Base-by-base conservation (phyloP, 2,888 invertebrate genomes). In the Herminia tarsipennalis region DNA sequence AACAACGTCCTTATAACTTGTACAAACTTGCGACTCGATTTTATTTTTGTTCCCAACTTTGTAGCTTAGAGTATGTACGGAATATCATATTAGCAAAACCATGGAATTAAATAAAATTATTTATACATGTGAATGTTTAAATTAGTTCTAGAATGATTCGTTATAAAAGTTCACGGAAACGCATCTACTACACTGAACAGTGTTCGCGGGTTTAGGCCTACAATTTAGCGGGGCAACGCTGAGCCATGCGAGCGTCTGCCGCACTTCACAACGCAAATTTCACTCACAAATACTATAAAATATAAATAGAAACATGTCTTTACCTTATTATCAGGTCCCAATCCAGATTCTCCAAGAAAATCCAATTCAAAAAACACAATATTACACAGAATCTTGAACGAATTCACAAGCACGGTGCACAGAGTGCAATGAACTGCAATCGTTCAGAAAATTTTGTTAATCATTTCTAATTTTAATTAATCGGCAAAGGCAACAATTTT, bases 271-370 rank as follows among this genome's bases (percentile, higher is more conserved):
- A 73, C 71, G 40, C 27, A 16, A 17, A 59, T 56, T 56, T 59
- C 30, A 20, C 25, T 32, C 32, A 39, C 9, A 44, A 57, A 57
- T 37, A n/a, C 12, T 25, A 10, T 5, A 5, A 20, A 58, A 34
- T 54, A 35, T 2, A 0, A 18, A 30, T 20, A 51, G 63, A 69
- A 68, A 61, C 32, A 41, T 14, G 51, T 45, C 39, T 61, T 66
- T 77, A 90, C 90, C 90, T 90, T 78, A 75, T 66, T 50, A 70
- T 59, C 83, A 76, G 78, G 52, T 63, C 61, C 67, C 62, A 83
- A 78, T 84, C 77, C 81, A 77, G 76, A 73, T 81, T 66, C 73
- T 78, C 67, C 65, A 58, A 65, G 61, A 57, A 81, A 86, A 88
- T 88, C 86, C 88, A 86, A 83, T 65, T 53, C 52, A 56, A 65